Evolutionary conservation across 2,888 invertebrate species (phyloP).

Genomic region (Allacma fusca): DNA sequence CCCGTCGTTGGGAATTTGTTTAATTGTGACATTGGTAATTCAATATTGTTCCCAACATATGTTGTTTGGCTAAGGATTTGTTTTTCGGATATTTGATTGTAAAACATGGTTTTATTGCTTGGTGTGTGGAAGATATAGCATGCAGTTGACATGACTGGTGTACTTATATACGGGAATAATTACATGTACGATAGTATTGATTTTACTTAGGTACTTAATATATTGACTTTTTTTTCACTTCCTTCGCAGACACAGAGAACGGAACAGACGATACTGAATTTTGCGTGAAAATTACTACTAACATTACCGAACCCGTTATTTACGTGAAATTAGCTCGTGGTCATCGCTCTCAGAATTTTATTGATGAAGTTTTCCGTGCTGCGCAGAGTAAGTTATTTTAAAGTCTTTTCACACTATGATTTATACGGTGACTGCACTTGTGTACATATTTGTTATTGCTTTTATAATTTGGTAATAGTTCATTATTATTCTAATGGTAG

Average conservation of each 20-base stretch:
- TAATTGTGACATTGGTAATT: constrained; percentile 75
- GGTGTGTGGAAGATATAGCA: too few relatives aligned
- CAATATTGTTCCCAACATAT: not conserved
- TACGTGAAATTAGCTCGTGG: constrained; percentile 70
- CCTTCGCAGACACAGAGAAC: constrained; percentile 67
- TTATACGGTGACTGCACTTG: not conserved
- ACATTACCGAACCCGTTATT: constrained; percentile 65
- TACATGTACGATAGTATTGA: too few relatives aligned
- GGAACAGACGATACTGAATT: constrained; percentile 68
- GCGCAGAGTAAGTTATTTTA: constrained; percentile 70
- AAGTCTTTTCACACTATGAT: not conserved
- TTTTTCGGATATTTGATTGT: too few relatives aligned
- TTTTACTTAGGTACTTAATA: too few relatives aligned
- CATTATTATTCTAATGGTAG: too few relatives aligned
- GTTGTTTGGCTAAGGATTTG: not conserved
- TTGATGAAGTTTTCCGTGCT: constrained; percentile 76
- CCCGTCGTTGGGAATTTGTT: constrained; percentile 79
- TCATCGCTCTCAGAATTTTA: constrained; percentile 74
- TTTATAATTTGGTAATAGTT: too few relatives aligned
- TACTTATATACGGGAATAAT: too few relatives aligned
- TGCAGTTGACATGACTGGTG: too few relatives aligned
- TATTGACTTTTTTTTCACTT: too few relatives aligned
- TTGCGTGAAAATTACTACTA: constrained; percentile 68
- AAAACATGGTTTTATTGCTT: too few relatives aligned
- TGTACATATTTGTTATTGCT: too few relatives aligned